These are phyloP conservation scores for Pollachius pollachius DNA, from an alignment of 2,113 vertebrate genomes.

Conservation along the genomic window DNA sequence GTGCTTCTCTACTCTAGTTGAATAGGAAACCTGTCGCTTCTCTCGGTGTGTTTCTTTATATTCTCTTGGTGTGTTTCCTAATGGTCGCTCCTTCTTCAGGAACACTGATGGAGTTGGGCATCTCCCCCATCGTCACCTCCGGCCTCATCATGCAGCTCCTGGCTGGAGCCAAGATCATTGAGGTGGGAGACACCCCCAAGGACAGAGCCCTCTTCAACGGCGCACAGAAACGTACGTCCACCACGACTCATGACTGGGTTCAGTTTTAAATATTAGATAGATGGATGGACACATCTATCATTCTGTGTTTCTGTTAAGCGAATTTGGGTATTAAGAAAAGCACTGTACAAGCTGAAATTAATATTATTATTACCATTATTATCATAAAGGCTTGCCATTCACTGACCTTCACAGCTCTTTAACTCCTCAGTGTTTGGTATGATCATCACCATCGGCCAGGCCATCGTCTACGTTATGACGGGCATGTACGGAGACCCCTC, in stretches of 20 bases:
- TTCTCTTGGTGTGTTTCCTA: conserved; percentile 1
- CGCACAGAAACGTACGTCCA: conserved; percentile 89
- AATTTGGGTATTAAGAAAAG: too few relatives aligned
- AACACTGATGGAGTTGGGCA: conserved; percentile 96
- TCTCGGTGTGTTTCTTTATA: background rate
- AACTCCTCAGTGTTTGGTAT: conserved; percentile 89
- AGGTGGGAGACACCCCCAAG: conserved; percentile 97
- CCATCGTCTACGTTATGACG: conserved; percentile 98
- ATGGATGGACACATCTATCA: too few relatives aligned
- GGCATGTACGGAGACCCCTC: conserved; percentile 99
- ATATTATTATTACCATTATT: too few relatives aligned
- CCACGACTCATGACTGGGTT: background rate
- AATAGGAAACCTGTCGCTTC: background rate
- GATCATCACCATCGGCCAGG: conserved; percentile 98
- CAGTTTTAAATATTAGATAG: background rate
- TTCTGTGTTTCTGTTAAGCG: background rate
- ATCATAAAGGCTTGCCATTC: too few relatives aligned
- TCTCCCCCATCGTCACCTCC: conserved; percentile 97
- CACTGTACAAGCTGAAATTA: too few relatives aligned
- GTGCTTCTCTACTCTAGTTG: conserved; percentile 39
- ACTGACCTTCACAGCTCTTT: background rate
- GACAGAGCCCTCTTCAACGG: conserved; percentile 98
- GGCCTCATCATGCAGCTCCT: conserved; percentile 98
- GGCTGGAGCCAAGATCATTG: conserved; percentile 97
- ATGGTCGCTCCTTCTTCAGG: conserved; percentile 69